phyloP scores from a whole-genome alignment of 2,797 vertebrate genomes.

The Coranthus polyacanthus region DNA sequence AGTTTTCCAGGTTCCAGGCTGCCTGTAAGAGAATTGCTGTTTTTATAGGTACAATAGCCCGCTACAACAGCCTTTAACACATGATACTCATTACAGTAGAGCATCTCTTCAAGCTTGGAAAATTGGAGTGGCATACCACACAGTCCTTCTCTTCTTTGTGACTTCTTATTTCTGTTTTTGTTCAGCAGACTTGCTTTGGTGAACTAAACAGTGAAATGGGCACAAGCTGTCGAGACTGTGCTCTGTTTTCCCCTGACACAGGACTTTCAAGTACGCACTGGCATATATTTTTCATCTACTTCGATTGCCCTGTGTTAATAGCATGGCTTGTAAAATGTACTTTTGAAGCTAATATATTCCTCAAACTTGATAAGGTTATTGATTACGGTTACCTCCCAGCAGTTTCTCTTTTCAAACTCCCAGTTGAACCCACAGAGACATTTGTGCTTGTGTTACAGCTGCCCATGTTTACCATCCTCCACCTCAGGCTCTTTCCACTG shows the following conservation, averaged over 20 bases:
- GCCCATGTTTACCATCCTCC: slow-evolving; percentile 84
- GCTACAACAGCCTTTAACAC: slow-evolving; percentile 66
- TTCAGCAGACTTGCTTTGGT: slow-evolving; percentile 48
- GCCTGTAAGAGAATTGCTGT: slow-evolving; percentile 49
- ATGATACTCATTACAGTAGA: slow-evolving; percentile 68
- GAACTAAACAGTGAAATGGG: slow-evolving; percentile 33
- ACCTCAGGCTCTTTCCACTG: slow-evolving; percentile 82
- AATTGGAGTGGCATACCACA: slow-evolving; percentile 44
- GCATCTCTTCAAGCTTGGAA: slow-evolving; percentile 63
- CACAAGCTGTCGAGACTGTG: slow-evolving; percentile 40
- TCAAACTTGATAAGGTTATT: slow-evolving; percentile 54
- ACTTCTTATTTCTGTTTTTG: slow-evolving; percentile 54
- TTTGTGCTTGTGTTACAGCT: slow-evolving; percentile 73
- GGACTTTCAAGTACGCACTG: slow-evolving; percentile 20
- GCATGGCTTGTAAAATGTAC: neutral
- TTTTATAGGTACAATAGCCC: slow-evolving; percentile 55
- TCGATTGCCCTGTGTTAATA: neutral
- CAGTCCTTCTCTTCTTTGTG: slow-evolving; percentile 31
- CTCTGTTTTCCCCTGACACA: slow-evolving; percentile 40
- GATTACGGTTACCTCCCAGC: slow-evolving; percentile 41
- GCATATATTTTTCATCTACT: slow-evolving; percentile 11
- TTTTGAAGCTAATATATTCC: too few relatives aligned
- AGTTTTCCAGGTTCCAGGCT: slow-evolving; percentile 68
- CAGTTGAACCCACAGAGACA: slow-evolving; percentile 52
- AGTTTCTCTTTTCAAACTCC: slow-evolving; percentile 44